Base-by-base conservation (phyloP, 2,113 vertebrate genomes). In the Upupa epops region DNA sequence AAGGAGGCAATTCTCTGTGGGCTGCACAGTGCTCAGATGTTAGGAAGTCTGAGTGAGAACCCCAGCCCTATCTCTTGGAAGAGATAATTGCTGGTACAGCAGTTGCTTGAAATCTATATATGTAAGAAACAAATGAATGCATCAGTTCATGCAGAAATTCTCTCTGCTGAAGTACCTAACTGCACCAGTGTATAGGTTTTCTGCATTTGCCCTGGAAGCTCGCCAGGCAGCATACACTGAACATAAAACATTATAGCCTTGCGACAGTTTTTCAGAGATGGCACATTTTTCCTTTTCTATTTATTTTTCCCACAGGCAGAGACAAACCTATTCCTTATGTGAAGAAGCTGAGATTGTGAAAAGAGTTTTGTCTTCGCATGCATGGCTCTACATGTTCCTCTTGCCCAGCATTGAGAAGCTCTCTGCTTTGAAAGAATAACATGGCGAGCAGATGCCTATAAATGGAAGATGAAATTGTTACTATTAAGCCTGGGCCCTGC, bases 401-500 rank as follows among this genome's bases (percentile, higher is more conserved):
- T 91, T 76, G 64, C 88, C 93, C 32, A 18, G 83, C 85, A 48
- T 76, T 42, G 70, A 94, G 88, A 78, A 91, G 93, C 25, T 60
- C 59, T 85, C 93, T 89, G 88, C 94, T 95, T 78, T 95, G 89
- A 95, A 94, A 96, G 94, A 97, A 94, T 82, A 96, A 93, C 94
- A 89, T 89, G 91, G 96, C 14, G 4, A 93, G 93, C 92, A 96
- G 94, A 95, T 97, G 96, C 84, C 97, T 97, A 97, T 97, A 97
- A 98, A 98, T 97, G 97, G 97, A 97, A 96, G 89, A 96, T 95
- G 93, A 97, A 97, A 96, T 95, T 84, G 95, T 96, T 96, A 91
- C 94, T 87, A 90, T 87, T 73, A 91, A 77, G 80, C 20, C 65
- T 2, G 1, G 88, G 34, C 87, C 48, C 36, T 97, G 97, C 97